Evolutionary conservation across 2,113 vertebrate species (phyloP).

Genomic region (Myodes glareolus): DNA sequence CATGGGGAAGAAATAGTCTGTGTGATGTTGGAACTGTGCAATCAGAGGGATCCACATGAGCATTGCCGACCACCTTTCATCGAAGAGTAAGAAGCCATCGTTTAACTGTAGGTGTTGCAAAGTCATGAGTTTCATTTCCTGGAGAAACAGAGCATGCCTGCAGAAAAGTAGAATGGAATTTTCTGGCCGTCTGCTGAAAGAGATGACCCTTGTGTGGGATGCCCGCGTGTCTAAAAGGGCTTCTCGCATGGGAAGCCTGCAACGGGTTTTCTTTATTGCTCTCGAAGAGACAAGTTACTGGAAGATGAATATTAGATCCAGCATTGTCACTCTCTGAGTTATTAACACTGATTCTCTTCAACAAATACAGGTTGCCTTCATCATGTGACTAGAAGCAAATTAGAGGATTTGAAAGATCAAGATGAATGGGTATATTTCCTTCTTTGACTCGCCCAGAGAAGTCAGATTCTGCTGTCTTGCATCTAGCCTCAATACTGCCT

Average conservation of each 20-base stretch:
- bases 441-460: neutral
- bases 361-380: neutral
- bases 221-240: conserved; percentile 83
- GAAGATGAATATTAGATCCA: neutral
- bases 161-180: conserved; percentile 83
- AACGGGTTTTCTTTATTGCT: neutral
- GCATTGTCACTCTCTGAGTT: neutral
- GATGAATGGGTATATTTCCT: neutral
- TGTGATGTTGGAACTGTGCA: rapidly evolving
- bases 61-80: neutral
- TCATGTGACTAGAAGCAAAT: neutral
- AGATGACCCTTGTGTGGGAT: conserved; percentile 85
- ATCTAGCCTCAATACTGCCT: neutral
- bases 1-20: neutral
- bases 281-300: neutral
- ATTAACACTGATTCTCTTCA: neutral
- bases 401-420: neutral
- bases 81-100: conserved; percentile 70
- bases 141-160: conserved; percentile 70
- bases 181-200: conserved; percentile 84
- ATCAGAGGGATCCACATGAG: neutral
- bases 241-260: conserved; percentile 50
- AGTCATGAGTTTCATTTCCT: conserved; percentile 83
- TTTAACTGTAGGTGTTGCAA: conserved; percentile 80
- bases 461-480: neutral